Base-by-base conservation (phyloP, 2,888 invertebrate species). In the Lasius platythorax region DNA sequence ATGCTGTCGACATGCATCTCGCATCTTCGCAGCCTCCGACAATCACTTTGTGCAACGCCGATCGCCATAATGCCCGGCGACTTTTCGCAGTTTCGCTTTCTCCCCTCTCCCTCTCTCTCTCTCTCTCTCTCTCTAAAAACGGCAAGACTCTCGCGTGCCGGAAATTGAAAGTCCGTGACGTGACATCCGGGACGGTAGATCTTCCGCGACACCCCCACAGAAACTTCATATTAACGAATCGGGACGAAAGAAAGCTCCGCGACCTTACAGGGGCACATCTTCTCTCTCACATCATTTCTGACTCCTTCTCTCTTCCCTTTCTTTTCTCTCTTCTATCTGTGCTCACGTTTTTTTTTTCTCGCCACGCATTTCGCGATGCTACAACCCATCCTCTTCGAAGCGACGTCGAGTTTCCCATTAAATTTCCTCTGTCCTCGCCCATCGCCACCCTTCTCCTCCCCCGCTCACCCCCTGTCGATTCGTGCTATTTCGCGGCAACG, bases 131-230 rank as follows among this genome's bases (percentile, higher is more conserved):
- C 63, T 12, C 40, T 18, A 50, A 70, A 83, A 58, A 56, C 76
- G 68, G 83, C 82, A 67, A 46, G 37, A 72, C 68, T 70, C 87
- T 85, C 84, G 87, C 87, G 85, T 89, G 75, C 92, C 93, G 93
- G 94, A 94, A 94, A 94, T 94, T 94, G 93, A 94, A 93, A 93
- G 92, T 93, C 93, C 88, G 92, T 89, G 89, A 91, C 93, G 93
- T 93, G 93, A 93, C 91, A 92, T 93, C 92, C 93, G 91, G 86
- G 53, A 53, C 83, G 85, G 63, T 81, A 81, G 67, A 70, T 66
- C 82, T 85, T 76, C 83, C 74, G 87, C 74, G 87, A 88, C 84
- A 85, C 84, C 83, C 89, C 85, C 83, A 76, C 87, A 87, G 88
- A 88, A 88, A 90, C 88, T 90, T 91, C 87, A 85, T 88, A 89